Conservation (phyloP, 2,888 invertebrate genomes). For the Troides aeacus region DNA sequence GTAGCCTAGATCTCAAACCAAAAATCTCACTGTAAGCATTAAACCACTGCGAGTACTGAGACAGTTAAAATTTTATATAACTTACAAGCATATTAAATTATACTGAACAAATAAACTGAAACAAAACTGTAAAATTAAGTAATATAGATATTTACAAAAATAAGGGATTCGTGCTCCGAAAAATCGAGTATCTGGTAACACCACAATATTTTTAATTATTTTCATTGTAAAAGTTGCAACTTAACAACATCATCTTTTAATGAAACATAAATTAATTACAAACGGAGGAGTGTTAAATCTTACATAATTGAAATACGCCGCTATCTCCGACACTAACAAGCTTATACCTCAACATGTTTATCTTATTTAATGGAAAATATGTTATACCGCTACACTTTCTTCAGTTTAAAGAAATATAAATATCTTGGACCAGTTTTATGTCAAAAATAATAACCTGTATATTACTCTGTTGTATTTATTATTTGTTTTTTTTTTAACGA, state of each 20-base stretch:
- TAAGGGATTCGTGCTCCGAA: no score
- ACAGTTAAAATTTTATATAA: no score
- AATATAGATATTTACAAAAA: no score
- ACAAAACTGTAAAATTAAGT: no score
- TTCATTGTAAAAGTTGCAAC: not conserved
- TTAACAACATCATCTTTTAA: conserved; percentile 10
- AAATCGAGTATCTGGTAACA: no score
- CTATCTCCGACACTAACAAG: conserved; percentile 18
- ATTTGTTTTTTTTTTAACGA: not conserved
- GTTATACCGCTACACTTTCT: not conserved
- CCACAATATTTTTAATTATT: not conserved
- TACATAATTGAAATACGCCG: conserved; percentile 19
- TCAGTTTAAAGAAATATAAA: not conserved
- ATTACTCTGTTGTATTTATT: not conserved
- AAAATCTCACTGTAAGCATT: no score
- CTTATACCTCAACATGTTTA: conserved; percentile 8
- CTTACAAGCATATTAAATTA: no score
- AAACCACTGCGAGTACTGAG: no score
- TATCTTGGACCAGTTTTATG: not conserved
- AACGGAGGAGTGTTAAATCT: conserved; percentile 21
- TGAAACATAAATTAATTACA: conserved; percentile 24
- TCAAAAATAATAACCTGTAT: not conserved
- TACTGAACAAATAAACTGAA: no score
- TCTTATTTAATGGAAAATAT: not conserved
- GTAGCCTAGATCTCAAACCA: no score